phyloP scores from a whole-genome alignment of 2,888 invertebrate species.

The Pachymerium ferrugineum region DNA sequence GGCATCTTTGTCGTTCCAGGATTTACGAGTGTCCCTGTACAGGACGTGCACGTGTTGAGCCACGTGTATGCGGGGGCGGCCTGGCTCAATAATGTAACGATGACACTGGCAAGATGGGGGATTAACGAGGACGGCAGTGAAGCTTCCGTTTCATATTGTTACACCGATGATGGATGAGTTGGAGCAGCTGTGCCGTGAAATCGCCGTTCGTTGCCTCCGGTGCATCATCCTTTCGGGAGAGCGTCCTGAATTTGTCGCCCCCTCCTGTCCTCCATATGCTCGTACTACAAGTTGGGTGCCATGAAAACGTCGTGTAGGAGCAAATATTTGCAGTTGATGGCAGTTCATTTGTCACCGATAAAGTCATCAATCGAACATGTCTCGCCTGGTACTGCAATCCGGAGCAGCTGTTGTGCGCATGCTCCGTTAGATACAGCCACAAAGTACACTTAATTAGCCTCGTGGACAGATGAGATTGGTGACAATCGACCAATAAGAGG shows the following conservation, averaged over 20 bases:
- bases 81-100: not conserved
- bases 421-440: not conserved
- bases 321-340: not conserved
- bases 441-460: constrained; percentile 13
- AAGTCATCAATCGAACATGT: not conserved
- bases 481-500: constrained; percentile 9
- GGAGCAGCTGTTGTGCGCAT: not conserved
- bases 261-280: no score
- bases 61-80: not conserved
- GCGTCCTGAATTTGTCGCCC: not conserved
- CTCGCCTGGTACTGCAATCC: not conserved
- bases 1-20: not conserved
- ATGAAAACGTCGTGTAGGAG: not conserved
- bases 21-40: not conserved
- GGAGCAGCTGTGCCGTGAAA: constrained; percentile 8
- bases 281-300: not conserved
- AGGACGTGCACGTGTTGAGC: not conserved
- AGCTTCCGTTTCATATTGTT: constrained; percentile 4
- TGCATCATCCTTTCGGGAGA: not conserved
- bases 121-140: constrained; percentile 1
- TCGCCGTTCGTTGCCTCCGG: not conserved
- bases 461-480: constrained; percentile 13
- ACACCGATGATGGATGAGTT: not conserved
- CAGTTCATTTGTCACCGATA: constrained; percentile 15
- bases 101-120: constrained; percentile 1